Evolutionary conservation across 1,140 invertebrate species (phyloP), one percentile per base, ranked within the genome.

Genomic region (Diplogasteroides magnus): DNA sequence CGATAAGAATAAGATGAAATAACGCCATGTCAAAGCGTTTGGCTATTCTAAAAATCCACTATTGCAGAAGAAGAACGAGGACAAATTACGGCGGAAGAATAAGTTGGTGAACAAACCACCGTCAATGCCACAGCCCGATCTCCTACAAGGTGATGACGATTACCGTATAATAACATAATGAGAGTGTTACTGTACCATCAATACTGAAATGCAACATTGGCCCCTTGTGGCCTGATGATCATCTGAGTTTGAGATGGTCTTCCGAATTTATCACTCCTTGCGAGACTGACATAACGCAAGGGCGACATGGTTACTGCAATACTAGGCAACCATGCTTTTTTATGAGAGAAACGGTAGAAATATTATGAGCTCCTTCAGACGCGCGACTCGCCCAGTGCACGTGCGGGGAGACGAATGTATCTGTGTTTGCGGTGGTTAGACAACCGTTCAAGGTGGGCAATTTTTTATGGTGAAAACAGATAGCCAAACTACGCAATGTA

Each of bases 331-430:
- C 59, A 19, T 68, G n/a, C n/a, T n/a, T n/a, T n/a, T n/a, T n/a
- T n/a, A n/a, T n/a, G n/a, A n/a, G n/a, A n/a, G n/a, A n/a, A n/a
- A n/a, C n/a, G n/a, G n/a, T n/a, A n/a, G n/a, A n/a, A n/a, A n/a
- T n/a, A n/a, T n/a, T n/a, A n/a, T n/a, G n/a, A n/a, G n/a, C n/a
- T n/a, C n/a, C n/a, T 72, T 32, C 61, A 69, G 74, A 75, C 31
- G 68, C 74, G 23, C 74, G 73, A 56, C 58, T 75, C 2, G 74
- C 74, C 1, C 72, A 69, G 37, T 75, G 74, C 37, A 75, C 74
- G 15, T 75, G 74, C 27, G 66, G 69, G 26, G 55, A 37, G 11
- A 62, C 57, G 11, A 31, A 56, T 23, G 61, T 56, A 23, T 66
- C 37, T 31, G 66, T 73, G 31, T 64, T 71, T 48, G 72, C 74